These are phyloP conservation scores for Meganola albula DNA, from an alignment of 2,888 invertebrate genomes.

Conservation along the genomic window DNA sequence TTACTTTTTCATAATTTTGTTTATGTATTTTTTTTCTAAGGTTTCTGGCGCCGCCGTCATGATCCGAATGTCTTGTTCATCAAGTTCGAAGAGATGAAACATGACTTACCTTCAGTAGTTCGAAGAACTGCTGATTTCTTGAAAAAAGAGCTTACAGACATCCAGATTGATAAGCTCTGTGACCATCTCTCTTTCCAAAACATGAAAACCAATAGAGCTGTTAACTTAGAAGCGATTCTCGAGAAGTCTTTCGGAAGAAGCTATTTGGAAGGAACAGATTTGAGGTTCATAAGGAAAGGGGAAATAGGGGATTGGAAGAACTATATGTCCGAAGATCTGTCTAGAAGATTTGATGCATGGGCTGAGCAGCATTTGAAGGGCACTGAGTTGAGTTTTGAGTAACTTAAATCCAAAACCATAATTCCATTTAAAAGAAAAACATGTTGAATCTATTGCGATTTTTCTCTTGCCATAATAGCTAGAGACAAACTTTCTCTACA, in stretches of 20 bases:
- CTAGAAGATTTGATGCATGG: conserved; percentile 85
- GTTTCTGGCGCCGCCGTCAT: conserved; percentile 83
- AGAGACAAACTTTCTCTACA: neutral
- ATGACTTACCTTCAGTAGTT: conserved; percentile 82
- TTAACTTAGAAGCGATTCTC: conserved; percentile 83
- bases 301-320: conserved; percentile 89
- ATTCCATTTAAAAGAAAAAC: too few species aligned
- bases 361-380: conserved; percentile 78
- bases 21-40: conserved; percentile 32
- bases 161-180: conserved; percentile 81
- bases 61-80: conserved; percentile 86
- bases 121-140: conserved; percentile 84
- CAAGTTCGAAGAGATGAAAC: conserved; percentile 90
- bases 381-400: conserved; percentile 80
- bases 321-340: conserved; percentile 85
- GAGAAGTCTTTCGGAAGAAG: conserved; percentile 70
- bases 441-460: too few species aligned
- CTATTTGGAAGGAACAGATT: conserved; percentile 65
- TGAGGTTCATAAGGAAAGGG: conserved; percentile 86
- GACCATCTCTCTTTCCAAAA: conserved; percentile 87
- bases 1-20: too few species aligned
- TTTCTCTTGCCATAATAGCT: too few species aligned
- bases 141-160: conserved; percentile 80
- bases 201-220: conserved; percentile 89
- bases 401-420: conserved; percentile 7